These are phyloP conservation scores for Sialis fuliginosa DNA, from an alignment of 2,888 invertebrate genomes.

Conservation along the genomic window DNA sequence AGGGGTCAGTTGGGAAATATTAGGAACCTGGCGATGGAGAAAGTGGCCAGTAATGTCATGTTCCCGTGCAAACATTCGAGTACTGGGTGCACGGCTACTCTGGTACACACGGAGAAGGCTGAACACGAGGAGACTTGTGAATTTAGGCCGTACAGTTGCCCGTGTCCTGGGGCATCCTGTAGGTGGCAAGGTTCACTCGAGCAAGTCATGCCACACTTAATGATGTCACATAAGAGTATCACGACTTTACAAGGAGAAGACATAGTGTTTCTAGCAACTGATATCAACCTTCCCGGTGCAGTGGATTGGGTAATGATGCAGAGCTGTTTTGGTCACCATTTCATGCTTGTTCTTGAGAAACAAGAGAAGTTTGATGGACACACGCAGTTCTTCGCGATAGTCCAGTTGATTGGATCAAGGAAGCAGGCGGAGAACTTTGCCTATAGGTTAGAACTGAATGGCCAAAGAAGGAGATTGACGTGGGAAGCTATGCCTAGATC, in stretches of 20 bases:
- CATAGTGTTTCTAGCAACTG: slow-evolving; percentile 97
- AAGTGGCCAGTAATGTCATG: slow-evolving; percentile 94
- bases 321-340: slow-evolving; percentile 97
- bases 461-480: slow-evolving; percentile 81
- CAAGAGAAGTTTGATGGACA: slow-evolving; percentile 96
- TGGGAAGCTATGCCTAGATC: slow-evolving; percentile 99
- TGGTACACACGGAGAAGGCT: slow-evolving; percentile 92
- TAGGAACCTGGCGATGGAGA: slow-evolving; percentile 97
- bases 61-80: slow-evolving; percentile 98
- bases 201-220: slow-evolving; percentile 96
- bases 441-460: slow-evolving; percentile 90
- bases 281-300: slow-evolving; percentile 97
- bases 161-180: slow-evolving; percentile 98
- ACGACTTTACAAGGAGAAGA: slow-evolving; percentile 97
- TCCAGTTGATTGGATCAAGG: slow-evolving; percentile 94
- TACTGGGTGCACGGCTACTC: slow-evolving; percentile 82
- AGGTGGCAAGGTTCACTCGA: slow-evolving; percentile 98
- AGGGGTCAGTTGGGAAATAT: slow-evolving; percentile 90
- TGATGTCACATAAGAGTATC: slow-evolving; percentile 94
- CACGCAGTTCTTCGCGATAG: slow-evolving; percentile 95
- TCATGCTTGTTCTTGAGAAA: slow-evolving; percentile 98
- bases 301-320: slow-evolving; percentile 99
- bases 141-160: slow-evolving; percentile 95
- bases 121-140: slow-evolving; percentile 99
- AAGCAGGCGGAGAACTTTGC: slow-evolving; percentile 99